A percentile compares a stretch with the other conserved stretches of the same genome.
Evolutionary conservation across 2,888 invertebrate genomes (phyloP).

Genomic region (Belgica antarctica): DNA sequence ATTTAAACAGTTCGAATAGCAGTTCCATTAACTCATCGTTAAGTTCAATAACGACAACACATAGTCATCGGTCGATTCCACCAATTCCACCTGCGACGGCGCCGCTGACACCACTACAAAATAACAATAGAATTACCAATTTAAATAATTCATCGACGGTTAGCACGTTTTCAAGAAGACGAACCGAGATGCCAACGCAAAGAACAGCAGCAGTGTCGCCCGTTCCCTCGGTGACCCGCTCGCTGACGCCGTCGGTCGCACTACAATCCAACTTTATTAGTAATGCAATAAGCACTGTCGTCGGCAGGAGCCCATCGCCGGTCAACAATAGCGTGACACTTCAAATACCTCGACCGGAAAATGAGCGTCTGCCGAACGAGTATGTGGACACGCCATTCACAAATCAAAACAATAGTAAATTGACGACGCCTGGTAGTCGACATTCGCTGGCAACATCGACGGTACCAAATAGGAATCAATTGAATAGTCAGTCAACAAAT

Average conservation of each 20-base stretch:
- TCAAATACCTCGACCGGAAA: slow-evolving; percentile 72
- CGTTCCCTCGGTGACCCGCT: slow-evolving; percentile 48
- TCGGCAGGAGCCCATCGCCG: slow-evolving; percentile 49
- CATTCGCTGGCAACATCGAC: slow-evolving; percentile 45
- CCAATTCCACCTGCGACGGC: slow-evolving; percentile 46
- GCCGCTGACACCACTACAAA: slow-evolving; percentile 50
- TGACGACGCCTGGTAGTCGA: slow-evolving; percentile 40
- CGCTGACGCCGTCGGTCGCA: slow-evolving; percentile 55
- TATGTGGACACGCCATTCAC: slow-evolving; percentile 84
- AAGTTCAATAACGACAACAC: slow-evolving; percentile 45
- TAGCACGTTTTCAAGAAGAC: slow-evolving; percentile 52
- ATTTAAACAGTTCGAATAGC: slow-evolving; percentile 50
- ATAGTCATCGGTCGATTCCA: slow-evolving; percentile 45
- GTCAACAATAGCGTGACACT: slow-evolving; percentile 51
- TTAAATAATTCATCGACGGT: slow-evolving; percentile 48
- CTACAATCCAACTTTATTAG: slow-evolving; percentile 31
- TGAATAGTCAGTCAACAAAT: slow-evolving; percentile 37
- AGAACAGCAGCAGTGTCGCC: slow-evolving; percentile 45
- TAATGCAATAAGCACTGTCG: slow-evolving; percentile 52
- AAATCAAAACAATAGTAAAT: slow-evolving; percentile 9
- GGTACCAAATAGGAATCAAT: slow-evolving; percentile 37
- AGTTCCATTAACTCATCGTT: slow-evolving; percentile 49
- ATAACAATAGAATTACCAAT: slow-evolving; percentile 46
- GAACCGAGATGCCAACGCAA: slow-evolving; percentile 48
- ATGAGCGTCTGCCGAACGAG: slow-evolving; percentile 83